These are phyloP conservation scores for Knipowitschia caucasica DNA, from an alignment of 2,797 vertebrate genomes.

Conservation along the genomic window DNA sequence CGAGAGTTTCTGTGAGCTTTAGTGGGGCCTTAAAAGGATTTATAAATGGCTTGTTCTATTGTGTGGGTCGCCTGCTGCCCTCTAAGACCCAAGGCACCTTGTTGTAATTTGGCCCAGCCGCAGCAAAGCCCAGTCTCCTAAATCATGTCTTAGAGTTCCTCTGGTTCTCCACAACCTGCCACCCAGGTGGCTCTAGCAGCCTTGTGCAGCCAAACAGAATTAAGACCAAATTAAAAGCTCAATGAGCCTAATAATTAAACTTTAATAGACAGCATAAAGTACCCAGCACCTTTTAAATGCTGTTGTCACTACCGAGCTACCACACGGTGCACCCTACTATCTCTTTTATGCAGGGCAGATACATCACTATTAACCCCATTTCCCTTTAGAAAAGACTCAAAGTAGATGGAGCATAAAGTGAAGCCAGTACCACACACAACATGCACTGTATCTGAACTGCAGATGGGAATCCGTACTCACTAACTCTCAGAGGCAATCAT, in stretches of 20 bases:
- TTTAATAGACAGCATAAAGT: conserved; percentile 69
- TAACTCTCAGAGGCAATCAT: conserved; percentile 21
- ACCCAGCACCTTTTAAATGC: conserved; percentile 55
- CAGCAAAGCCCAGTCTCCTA: conserved; percentile 16
- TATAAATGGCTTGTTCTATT: conserved; percentile 15
- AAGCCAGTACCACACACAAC: not conserved
- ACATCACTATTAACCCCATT: conserved; percentile 2
- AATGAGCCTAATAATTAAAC: conserved; percentile 75
- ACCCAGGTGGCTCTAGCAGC: conserved; percentile 55
- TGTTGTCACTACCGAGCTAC: conserved; percentile 28
- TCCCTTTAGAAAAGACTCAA: not conserved
- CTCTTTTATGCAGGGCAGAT: conserved; percentile 5
- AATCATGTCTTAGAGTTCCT: conserved; percentile 18
- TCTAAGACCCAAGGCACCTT: conserved; percentile 17
- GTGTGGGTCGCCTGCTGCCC: conserved; percentile 32
- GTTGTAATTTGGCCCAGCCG: conserved; percentile 24
- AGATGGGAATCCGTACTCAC: not conserved
- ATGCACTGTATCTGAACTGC: not conserved
- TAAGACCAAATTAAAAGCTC: conserved; percentile 68
- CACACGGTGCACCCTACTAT: conserved; percentile 6
- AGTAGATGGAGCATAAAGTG: not conserved
- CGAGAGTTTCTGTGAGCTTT: not conserved
- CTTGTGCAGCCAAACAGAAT: conserved; percentile 62
- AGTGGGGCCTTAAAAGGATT: not conserved
- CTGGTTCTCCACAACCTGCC: conserved; percentile 23